These are phyloP conservation scores for Pachycephala philippinensis DNA, from an alignment of 2,113 vertebrate species.

Conservation along the genomic window DNA sequence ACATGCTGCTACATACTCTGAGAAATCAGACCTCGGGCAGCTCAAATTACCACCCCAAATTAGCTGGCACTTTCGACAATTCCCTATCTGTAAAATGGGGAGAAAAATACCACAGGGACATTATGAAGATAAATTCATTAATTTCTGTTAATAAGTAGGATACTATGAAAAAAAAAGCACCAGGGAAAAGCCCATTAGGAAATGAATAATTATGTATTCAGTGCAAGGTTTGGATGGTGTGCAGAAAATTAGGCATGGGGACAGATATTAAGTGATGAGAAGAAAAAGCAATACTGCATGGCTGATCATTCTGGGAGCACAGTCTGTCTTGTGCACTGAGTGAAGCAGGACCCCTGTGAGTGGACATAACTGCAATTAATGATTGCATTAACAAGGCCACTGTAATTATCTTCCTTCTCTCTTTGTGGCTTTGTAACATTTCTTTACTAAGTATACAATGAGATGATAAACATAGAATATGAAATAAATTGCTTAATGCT, in stretches of 20 bases:
- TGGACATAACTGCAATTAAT: neutral
- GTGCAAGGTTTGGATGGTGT: neutral
- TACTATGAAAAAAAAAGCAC: neutral
- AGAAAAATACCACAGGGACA: constrained; percentile 3
- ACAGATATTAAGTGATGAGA: neutral
- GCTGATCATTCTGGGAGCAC: neutral
- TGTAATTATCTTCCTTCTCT: neutral
- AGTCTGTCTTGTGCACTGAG: neutral
- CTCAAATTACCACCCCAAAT: constrained; percentile 29
- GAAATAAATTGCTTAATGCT: neutral
- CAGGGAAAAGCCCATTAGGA: constrained; percentile 37
- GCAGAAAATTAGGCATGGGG: neutral
- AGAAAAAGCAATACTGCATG: neutral
- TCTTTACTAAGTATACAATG: neutral
- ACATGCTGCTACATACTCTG: neutral
- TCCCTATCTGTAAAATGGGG: constrained; percentile 4
- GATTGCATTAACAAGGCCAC: neutral
- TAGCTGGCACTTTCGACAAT: constrained; percentile 21
- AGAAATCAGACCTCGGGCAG: constrained; percentile 16
- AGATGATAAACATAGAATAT: neutral
- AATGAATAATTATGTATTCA: constrained; percentile 49
- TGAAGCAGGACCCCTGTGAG: neutral
- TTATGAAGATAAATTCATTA: constrained; percentile 57
- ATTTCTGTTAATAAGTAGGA: constrained; percentile 43
- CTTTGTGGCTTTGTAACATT: neutral